Evolutionary conservation across 2,888 invertebrate genomes (phyloP), one percentile per base, ranked within the genome.

Genomic region (Acronicta psi): DNA sequence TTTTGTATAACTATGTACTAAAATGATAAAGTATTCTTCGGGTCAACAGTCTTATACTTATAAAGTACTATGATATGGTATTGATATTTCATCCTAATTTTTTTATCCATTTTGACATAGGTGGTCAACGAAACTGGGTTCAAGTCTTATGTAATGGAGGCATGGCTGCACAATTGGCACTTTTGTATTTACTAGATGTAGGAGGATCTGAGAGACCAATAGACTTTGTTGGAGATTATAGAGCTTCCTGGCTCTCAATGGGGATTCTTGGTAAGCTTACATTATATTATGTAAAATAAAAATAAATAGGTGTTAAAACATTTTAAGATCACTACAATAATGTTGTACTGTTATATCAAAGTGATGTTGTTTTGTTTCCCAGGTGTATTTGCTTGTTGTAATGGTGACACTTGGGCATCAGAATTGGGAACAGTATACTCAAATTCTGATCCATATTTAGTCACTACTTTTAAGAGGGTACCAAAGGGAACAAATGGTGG

Each of bases 351-450:
- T n/a, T n/a, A n/a, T n/a, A n/a, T n/a, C n/a, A 25, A 23, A 25
- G 29, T 29, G 2, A 16, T 31, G 2, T 16, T 46, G 7, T 49
- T 59, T 17, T 45, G n/a, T n/a, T n/a, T 84, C 83, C 38, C 85
- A 96, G 96, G 96, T 75, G 95, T 97, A 0, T 95, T 98, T 78
- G 96, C 97, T 13, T 97, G 97, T 81, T 96, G 96, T 74, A 97
- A 97, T 84, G 98, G 98, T 0, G 98, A 98, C 82, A 98, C 98
- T 0, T 98, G 98, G 97, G 97, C 98, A 45, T 98, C 98, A 36
- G 98, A 98, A 90, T 86, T 98, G 16, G 98, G 98, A 1, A 95
- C 96, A 31, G 98, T 97, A 0, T 84, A 97, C 17, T 95, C 96
- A 7, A 90, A 87, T 23, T 89, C 95, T 0, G 95, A 97, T 64